Conservation (phyloP, 2,113 vertebrate genomes). For the Blennius ocellaris region DNA sequence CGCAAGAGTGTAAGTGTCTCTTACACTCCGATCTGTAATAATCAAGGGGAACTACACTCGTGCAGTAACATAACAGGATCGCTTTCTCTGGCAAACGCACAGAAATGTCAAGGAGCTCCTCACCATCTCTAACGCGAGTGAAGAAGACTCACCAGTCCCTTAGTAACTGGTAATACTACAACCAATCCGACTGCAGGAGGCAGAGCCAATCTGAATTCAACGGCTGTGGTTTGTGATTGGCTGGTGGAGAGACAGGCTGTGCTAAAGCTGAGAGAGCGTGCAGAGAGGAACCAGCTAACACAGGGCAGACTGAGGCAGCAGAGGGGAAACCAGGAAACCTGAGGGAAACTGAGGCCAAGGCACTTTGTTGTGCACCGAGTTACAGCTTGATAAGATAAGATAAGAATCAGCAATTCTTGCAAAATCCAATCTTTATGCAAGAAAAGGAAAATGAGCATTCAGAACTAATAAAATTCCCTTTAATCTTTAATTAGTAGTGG, state of each 20-base stretch:
- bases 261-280: not conserved
- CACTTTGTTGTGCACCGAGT: no score
- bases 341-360: not conserved
- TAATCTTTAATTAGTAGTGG: no score
- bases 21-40: no score
- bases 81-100: not conserved
- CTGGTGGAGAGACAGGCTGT: not conserved
- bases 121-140: not conserved
- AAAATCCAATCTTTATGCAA: no score
- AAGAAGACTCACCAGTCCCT: not conserved
- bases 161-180: not conserved
- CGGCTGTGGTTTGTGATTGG: not conserved
- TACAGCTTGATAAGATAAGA: no score
- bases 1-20: no score
- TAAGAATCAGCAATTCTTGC: no score
- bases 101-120: not conserved
- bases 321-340: not conserved
- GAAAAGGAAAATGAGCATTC: no score
- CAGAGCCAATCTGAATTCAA: not conserved
- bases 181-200: not conserved
- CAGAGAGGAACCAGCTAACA: not conserved
- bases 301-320: not conserved
- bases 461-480: no score
- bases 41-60: no score
- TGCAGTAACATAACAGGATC: not conserved